Conservation (phyloP, 2,797 vertebrate species). For the Hydrophis major region DNA sequence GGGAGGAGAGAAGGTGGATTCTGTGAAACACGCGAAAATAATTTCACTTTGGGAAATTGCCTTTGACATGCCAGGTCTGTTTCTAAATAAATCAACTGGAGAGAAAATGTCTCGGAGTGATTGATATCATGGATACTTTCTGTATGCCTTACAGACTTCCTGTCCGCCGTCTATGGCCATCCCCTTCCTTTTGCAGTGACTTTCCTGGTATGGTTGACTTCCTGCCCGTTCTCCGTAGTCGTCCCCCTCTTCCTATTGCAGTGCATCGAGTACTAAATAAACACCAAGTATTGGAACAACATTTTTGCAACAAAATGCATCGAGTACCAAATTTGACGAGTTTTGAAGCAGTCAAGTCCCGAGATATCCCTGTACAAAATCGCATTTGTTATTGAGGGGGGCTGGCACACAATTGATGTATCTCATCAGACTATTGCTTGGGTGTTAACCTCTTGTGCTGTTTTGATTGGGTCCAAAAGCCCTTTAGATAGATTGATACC, state of each 20-base stretch:
- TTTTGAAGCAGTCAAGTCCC: not conserved
- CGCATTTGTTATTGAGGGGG: not conserved
- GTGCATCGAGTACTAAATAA: not conserved
- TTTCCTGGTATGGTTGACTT: not conserved
- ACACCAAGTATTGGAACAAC: not conserved
- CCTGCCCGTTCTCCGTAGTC: not conserved
- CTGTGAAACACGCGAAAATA: too few species aligned
- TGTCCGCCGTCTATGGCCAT: accelerated
- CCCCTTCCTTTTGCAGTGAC: not conserved
- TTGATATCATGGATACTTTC: too few species aligned
- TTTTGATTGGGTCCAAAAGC: not conserved
- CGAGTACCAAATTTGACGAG: not conserved
- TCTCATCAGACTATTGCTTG: not conserved
- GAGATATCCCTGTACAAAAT: not conserved
- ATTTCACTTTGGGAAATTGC: too few species aligned
- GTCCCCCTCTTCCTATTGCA: not conserved
- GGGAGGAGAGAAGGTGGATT: too few species aligned
- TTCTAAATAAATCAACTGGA: too few species aligned
- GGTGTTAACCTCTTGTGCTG: not conserved
- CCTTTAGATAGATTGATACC: not conserved
- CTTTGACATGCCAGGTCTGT: too few species aligned
- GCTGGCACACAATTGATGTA: not conserved
- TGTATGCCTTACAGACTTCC: not conserved
- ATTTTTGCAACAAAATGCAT: not conserved
- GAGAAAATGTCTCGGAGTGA: too few species aligned